Evolutionary conservation across 2,888 invertebrate genomes (phyloP), one percentile per base, ranked within the genome.

Genomic region (Sinohyriopsis cumingii): DNA sequence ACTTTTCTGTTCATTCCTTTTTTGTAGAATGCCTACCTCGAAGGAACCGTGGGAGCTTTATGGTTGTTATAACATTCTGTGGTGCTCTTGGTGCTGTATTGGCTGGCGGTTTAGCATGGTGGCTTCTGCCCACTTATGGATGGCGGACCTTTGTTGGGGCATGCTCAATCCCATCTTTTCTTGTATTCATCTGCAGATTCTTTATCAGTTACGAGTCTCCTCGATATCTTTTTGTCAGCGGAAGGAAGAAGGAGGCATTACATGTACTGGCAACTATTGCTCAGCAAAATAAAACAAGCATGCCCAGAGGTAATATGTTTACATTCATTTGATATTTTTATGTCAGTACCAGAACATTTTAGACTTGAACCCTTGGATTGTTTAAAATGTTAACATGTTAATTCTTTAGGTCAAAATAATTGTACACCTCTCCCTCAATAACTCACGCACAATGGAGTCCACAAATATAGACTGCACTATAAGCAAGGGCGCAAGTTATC

Each of bases 11-110:
- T 45, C 28, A 4, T 28, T 63, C 54, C 12, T 19, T 28, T 19
- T 28, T 77, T 78, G 68, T 78, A 86, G 86, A 86, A 72, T 84
- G 82, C 65, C 69, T 86, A 28, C 86, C 86, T 18, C 75, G 69
- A 33, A 77, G 78, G 64, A 82, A 81, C 22, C 76, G 86, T 55
- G 85, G 85, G 0, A 67, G 79, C 18, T 77, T 79, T 9, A 82
- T 86, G 81, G 84, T 86, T 12, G 78, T 81, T 1, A 82, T 86
- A 20, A 86, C 86, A 12, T 72, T 86, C n/a, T 84, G 83, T 80
- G 86, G 86, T n/a, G 84, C 85, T 0, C 66, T 84, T 6, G 86
- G 86, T 5, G 85, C 85, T 4, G 79, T 85, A 24, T 76, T 79
- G 55, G 79, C 84, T 18, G 82, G 83, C 5, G 80, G 79, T 5